phyloP scores from a whole-genome alignment of 2,888 invertebrate species.

The Athalia circularis region DNA sequence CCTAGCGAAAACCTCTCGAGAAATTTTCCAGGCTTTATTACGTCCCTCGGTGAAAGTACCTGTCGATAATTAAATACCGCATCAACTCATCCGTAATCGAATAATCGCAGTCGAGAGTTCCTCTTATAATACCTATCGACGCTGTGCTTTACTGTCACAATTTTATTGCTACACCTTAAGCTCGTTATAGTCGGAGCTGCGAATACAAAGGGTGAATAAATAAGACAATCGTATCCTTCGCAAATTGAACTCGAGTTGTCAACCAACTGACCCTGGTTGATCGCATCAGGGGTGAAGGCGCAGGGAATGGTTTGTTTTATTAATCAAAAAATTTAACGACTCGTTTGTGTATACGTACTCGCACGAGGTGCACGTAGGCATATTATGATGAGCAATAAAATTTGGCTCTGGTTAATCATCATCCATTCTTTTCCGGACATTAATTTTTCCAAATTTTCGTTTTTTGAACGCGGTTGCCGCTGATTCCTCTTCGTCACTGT shows the following conservation, averaged over 20 bases:
- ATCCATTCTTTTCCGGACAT: conserved; percentile 80
- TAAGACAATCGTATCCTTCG: background rate
- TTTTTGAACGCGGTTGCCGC: conserved; percentile 79
- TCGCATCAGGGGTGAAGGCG: background rate
- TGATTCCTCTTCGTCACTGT: conserved; percentile 73
- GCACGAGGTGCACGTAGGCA: background rate
- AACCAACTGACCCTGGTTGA: background rate
- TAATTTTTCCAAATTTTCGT: conserved; percentile 81
- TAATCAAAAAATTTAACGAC: conserved; percentile 30
- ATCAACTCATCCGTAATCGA: background rate
- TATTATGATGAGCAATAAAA: background rate
- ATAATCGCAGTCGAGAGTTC: background rate
- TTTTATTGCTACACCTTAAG: conserved; percentile 18
- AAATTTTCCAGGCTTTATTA: background rate
- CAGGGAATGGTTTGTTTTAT: conserved; percentile 5
- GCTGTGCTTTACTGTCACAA: background rate
- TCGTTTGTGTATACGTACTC: background rate
- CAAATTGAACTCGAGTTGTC: background rate
- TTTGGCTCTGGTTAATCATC: conserved; percentile 76
- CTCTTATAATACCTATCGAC: conserved; percentile 15
- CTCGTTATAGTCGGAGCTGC: background rate
- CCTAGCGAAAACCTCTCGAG: background rate
- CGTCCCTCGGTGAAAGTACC: background rate
- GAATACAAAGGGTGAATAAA: background rate
- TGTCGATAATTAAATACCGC: background rate